Percentiles rank a stretch among this genome's conserved stretches.
Evolutionary conservation across 2,113 vertebrate species (phyloP).

Genomic region (Charina bottae): DNA sequence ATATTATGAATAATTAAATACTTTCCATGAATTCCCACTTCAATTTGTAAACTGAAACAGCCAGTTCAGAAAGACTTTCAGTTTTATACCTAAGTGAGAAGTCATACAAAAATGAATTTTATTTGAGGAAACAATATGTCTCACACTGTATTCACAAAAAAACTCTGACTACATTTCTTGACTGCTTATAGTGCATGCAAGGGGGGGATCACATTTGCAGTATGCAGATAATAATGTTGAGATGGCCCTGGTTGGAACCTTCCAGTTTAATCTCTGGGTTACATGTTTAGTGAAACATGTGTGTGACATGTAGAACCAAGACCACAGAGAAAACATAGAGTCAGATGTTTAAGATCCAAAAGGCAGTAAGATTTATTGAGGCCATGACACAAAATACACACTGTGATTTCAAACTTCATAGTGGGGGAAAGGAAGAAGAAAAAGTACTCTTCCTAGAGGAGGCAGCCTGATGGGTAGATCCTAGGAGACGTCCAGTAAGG

Average conservation of each 20-base stretch:
- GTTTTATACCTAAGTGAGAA: not conserved
- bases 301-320: not conserved
- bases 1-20: not conserved
- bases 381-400: not conserved
- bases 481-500: not conserved
- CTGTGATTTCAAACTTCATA: not conserved
- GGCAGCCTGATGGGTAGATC: not conserved
- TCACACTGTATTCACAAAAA: not conserved
- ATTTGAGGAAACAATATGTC: not conserved
- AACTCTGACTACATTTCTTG: not conserved
- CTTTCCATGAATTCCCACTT: not conserved
- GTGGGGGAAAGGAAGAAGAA: not conserved
- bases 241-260: not conserved
- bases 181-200: not conserved
- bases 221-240: not conserved
- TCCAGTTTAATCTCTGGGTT: not conserved
- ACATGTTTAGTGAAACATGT: not conserved
- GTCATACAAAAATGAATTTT: not conserved
- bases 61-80: not conserved
- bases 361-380: not conserved
- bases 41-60: not conserved
- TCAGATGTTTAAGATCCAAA: not conserved
- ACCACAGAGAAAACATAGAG: not conserved
- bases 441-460: not conserved
- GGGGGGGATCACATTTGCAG: not conserved